phyloP scores from a whole-genome alignment of 2,888 invertebrate genomes.

The Archips xylosteana region DNA sequence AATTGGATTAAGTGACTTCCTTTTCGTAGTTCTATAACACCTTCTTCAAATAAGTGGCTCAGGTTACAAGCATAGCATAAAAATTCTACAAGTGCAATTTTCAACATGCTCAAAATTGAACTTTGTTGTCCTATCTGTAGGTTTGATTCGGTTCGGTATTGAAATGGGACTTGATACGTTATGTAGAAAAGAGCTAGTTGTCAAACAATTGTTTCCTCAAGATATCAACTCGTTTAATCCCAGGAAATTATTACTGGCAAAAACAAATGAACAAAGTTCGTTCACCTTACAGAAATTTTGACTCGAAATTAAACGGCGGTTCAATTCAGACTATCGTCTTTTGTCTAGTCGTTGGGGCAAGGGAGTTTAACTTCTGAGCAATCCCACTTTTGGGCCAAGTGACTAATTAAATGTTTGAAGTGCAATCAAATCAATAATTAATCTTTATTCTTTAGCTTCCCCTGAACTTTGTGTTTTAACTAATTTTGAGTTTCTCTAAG shows the following conservation, averaged over 20 bases:
- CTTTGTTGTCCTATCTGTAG: constrained; percentile 38
- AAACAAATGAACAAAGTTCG: constrained; percentile 40
- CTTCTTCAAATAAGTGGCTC: background rate
- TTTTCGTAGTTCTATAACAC: background rate
- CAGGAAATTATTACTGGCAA: constrained; percentile 33
- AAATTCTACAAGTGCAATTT: background rate
- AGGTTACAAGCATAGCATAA: background rate
- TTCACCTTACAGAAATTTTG: constrained; percentile 34
- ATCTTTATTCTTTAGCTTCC: too few relatives aligned
- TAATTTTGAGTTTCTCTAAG: too few relatives aligned
- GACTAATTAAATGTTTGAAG: background rate
- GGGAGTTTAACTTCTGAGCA: constrained; percentile 60
- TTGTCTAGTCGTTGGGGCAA: constrained; percentile 5
- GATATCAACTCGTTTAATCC: constrained; percentile 34
- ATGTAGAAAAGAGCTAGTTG: background rate
- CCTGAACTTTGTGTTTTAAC: too few relatives aligned
- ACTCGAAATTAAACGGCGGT: constrained; percentile 64
- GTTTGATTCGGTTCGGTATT: constrained; percentile 39
- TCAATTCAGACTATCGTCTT: constrained; percentile 54
- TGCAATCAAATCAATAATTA: too few relatives aligned
- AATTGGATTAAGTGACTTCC: background rate
- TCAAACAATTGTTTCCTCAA: constrained; percentile 30
- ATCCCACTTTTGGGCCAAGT: background rate
- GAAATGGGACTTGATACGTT: background rate
- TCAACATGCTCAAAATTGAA: background rate